Conservation (phyloP, 1,140 invertebrate genomes). For the Helicoverpa armigera region DNA sequence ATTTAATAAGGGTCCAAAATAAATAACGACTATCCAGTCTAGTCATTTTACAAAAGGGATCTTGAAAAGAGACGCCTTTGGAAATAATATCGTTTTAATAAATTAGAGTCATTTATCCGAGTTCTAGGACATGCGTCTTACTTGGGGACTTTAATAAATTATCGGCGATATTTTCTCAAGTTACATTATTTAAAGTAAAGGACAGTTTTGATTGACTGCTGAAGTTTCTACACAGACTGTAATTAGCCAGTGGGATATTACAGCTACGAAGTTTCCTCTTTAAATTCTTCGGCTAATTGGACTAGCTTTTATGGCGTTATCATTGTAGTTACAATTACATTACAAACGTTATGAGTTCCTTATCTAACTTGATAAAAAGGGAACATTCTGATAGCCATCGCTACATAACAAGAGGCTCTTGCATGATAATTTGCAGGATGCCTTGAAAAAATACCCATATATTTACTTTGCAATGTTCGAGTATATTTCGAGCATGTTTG, state of each 20-base stretch:
- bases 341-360: conserved; percentile 10
- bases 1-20: conserved; percentile 73
- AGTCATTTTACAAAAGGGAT: conserved; percentile 68
- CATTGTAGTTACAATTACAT: not conserved
- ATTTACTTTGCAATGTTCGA: not conserved
- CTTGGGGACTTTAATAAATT: conserved; percentile 62
- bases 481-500: not conserved
- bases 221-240: conserved; percentile 38
- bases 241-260: conserved; percentile 31
- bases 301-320: not conserved
- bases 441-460: not conserved
- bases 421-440: not conserved
- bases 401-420: not conserved
- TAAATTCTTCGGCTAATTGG: conserved; percentile 22
- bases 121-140: conserved; percentile 50
- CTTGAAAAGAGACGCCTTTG: conserved; percentile 61
- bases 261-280: conserved; percentile 5
- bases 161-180: conserved; percentile 57
- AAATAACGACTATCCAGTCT: conserved; percentile 67
- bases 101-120: conserved; percentile 72
- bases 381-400: not conserved
- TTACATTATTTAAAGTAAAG: conserved; percentile 53
- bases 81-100: conserved; percentile 73
- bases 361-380: not conserved
- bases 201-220: conserved; percentile 45